Percentiles rank a stretch among this genome's conserved stretches.
Evolutionary conservation across 2,888 invertebrate genomes (phyloP).

Genomic region (Phaonia tiefii): DNA sequence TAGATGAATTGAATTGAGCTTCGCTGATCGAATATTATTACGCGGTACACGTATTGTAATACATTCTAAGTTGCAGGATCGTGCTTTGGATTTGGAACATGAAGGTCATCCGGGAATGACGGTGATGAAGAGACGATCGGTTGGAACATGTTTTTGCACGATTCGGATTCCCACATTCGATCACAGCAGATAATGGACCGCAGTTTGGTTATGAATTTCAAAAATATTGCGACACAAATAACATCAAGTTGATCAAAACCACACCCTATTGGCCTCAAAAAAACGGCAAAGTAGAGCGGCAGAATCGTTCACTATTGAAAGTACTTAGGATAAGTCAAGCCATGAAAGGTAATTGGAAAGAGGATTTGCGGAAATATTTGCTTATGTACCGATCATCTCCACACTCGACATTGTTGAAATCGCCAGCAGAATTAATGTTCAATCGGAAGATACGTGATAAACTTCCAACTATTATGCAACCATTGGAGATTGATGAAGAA

Average conservation of each 20-base stretch:
- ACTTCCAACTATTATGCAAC: slow-evolving; percentile 58
- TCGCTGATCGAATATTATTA: too few relatives aligned
- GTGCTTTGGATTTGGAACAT: too few relatives aligned
- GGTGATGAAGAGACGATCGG: slow-evolving; percentile 20
- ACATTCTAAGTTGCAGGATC: too few relatives aligned
- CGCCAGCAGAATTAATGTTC: slow-evolving; percentile 68
- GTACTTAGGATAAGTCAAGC: not conserved
- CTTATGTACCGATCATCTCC: slow-evolving; percentile 52
- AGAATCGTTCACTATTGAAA: slow-evolving; percentile 40
- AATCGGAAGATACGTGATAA: slow-evolving; percentile 67
- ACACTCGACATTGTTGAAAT: slow-evolving; percentile 70
- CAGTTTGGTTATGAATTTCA: too few relatives aligned
- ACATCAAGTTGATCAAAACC: slow-evolving; percentile 31
- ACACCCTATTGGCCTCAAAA: slow-evolving; percentile 49
- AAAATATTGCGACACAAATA: too few relatives aligned
- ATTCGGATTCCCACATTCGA: slow-evolving; percentile 42
- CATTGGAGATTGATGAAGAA: slow-evolving; percentile 48
- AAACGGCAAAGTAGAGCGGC: slow-evolving; percentile 45
- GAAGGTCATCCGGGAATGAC: slow-evolving; percentile 1
- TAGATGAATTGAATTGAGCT: too few relatives aligned
- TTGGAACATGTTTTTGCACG: slow-evolving; percentile 38
- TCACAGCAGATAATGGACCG: slow-evolving; percentile 55
- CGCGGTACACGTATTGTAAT: too few relatives aligned
- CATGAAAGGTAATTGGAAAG: too few relatives aligned
- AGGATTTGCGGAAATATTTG: slow-evolving; percentile 34